Conservation (phyloP, 2,113 vertebrate species). For the Boulengeromyrus knoepffleri region DNA sequence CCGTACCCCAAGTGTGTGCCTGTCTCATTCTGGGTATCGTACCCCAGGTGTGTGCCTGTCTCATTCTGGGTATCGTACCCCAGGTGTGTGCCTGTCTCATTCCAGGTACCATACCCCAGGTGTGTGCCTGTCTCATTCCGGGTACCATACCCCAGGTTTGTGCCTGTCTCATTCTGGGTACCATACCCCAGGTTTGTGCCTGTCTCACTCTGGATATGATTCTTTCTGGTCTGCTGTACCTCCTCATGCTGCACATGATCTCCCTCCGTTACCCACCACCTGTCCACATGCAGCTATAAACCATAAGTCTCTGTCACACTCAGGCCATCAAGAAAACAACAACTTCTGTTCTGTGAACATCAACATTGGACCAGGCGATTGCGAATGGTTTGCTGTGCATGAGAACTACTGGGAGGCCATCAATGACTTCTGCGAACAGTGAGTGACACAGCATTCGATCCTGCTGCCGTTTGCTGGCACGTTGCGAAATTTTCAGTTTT, state of each 20-base stretch:
- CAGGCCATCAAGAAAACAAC: slow-evolving; percentile 90
- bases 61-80: background rate
- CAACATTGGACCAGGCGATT: slow-evolving; percentile 85
- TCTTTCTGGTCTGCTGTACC: background rate
- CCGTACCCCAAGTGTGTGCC: background rate
- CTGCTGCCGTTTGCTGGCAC: background rate
- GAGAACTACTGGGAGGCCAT: slow-evolving; percentile 84
- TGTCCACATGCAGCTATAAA: background rate
- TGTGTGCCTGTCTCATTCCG: slow-evolving; percentile 30
- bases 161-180: slow-evolving; percentile 51
- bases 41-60: background rate
- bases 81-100: background rate
- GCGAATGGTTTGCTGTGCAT: slow-evolving; percentile 87
- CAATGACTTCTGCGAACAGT: slow-evolving; percentile 83
- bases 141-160: background rate
- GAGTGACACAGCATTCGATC: slow-evolving; percentile 24
- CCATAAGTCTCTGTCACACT: slow-evolving; percentile 6
- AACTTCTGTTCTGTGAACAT: slow-evolving; percentile 90
- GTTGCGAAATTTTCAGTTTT: background rate
- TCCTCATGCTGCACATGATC: background rate
- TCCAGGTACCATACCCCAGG: slow-evolving; percentile 80
- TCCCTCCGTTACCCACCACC: background rate
- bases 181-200: slow-evolving; percentile 71
- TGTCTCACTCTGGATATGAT: background rate
- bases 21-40: background rate